Evolutionary conservation across 2,888 invertebrate species (phyloP).

Genomic region (Dynastes tityus): DNA sequence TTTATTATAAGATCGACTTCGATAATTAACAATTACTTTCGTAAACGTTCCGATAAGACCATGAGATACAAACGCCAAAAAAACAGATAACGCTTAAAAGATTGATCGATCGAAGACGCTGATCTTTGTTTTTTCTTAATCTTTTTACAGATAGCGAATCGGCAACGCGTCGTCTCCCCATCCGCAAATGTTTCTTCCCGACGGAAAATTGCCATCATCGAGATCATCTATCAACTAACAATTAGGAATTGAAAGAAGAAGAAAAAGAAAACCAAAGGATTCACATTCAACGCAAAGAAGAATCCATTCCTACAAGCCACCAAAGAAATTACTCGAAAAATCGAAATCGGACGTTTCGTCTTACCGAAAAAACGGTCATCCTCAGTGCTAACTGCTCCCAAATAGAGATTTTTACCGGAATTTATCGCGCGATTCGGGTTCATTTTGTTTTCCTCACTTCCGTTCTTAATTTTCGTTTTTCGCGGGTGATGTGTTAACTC

Average conservation of each 20-base stretch:
- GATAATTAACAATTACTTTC: slow-evolving; percentile 29
- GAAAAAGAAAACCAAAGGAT: not conserved
- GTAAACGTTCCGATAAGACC: slow-evolving; percentile 8
- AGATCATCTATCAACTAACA: not conserved
- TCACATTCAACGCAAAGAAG: not conserved
- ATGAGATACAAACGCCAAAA: slow-evolving; percentile 18
- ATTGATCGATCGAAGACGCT: slow-evolving; percentile 18
- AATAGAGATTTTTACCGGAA: not conserved
- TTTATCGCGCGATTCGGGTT: no score
- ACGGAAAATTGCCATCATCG: slow-evolving; percentile 6
- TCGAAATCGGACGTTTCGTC: slow-evolving; percentile 9
- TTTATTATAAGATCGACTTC: not conserved
- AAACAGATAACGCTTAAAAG: slow-evolving; percentile 19
- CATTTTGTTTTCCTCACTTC: not conserved
- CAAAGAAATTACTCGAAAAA: slow-evolving; percentile 12
- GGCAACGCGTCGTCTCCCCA: not conserved
- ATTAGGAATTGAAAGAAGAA: slow-evolving; percentile 31
- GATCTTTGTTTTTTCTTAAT: slow-evolving; percentile 38
- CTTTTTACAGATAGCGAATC: slow-evolving; percentile 29
- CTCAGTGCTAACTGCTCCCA: not conserved
- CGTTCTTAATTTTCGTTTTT: slow-evolving; percentile 52
- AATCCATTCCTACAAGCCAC: not conserved
- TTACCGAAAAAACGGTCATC: not conserved
- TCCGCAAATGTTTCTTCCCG: slow-evolving; percentile 16
- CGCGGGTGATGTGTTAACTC: slow-evolving; percentile 63